phyloP scores from a whole-genome alignment of 2,888 invertebrate genomes.

The Cheilosia vernalis region DNA sequence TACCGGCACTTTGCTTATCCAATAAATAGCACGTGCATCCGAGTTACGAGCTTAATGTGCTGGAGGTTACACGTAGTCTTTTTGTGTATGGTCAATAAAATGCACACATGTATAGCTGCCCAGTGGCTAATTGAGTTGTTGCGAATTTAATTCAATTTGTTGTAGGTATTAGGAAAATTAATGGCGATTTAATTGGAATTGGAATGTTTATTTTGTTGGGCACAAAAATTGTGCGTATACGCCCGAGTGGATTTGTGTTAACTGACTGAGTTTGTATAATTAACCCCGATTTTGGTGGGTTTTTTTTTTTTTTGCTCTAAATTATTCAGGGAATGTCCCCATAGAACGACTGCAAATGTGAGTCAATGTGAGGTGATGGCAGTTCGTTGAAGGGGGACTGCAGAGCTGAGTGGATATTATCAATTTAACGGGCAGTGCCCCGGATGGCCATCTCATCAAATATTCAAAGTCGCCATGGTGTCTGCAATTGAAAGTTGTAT shows the following conservation, averaged over 20 bases:
- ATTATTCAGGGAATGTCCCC: neutral
- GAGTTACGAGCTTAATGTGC: neutral
- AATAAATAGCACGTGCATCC: conserved; percentile 37
- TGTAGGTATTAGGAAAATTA: conserved; percentile 23
- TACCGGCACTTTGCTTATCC: conserved; percentile 31
- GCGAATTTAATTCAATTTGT: conserved; percentile 56
- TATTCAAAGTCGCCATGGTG: conserved; percentile 9
- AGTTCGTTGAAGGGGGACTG: no score
- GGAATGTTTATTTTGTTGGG: conserved; percentile 10
- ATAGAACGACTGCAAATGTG: neutral
- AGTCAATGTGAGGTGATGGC: neutral
- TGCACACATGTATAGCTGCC: neutral
- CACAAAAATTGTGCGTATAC: conserved; percentile 16
- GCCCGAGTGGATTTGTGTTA: conserved; percentile 11
- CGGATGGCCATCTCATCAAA: neutral
- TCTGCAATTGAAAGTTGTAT: conserved; percentile 7
- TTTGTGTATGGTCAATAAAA: conserved; percentile 19
- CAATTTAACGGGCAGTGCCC: conserved; percentile 34
- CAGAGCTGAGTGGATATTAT: neutral
- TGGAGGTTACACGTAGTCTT: neutral
- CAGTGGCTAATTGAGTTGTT: conserved; percentile 31
- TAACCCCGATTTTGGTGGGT: neutral
- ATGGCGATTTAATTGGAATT: conserved; percentile 27
- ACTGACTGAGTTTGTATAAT: neutral
- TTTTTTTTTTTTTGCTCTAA: neutral